Conservation (phyloP, 2,113 vertebrate species). For the Aleadryas rufinucha region DNA sequence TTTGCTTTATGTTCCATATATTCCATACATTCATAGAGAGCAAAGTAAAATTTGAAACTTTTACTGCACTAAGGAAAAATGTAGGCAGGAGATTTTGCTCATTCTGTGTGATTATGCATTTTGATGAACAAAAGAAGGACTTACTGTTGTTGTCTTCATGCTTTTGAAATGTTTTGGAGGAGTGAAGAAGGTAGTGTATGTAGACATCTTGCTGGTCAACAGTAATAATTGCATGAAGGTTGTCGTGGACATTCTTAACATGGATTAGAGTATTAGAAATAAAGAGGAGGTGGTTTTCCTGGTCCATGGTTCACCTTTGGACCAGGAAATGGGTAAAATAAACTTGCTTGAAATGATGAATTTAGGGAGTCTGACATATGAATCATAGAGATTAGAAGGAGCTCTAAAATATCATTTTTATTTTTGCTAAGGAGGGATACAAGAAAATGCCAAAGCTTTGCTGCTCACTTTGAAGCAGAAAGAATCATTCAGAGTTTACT, state of each 20-base stretch:
- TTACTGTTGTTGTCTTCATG: background rate
- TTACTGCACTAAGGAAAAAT: background rate
- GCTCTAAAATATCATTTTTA: background rate
- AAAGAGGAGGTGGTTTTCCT: background rate
- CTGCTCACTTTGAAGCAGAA: background rate
- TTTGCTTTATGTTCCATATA: background rate
- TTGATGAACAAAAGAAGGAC: background rate
- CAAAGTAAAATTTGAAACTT: background rate
- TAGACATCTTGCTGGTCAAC: background rate
- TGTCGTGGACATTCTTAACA: background rate
- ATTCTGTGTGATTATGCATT: background rate
- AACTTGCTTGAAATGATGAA: background rate
- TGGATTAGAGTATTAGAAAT: background rate
- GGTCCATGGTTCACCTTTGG: background rate
- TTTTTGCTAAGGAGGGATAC: background rate
- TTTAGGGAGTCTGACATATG: slow-evolving; percentile 1
- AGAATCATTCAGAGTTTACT: background rate
- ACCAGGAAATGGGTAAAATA: slow-evolving; percentile 2
- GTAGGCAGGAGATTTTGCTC: background rate
- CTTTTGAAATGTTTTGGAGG: background rate
- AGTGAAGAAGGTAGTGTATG: background rate
- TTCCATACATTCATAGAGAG: background rate
- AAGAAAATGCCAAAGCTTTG: background rate
- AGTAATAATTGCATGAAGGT: background rate
- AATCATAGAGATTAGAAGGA: slow-evolving; percentile 5